phyloP scores from a whole-genome alignment of 2,888 invertebrate species.

The Drosophila cognata region DNA sequence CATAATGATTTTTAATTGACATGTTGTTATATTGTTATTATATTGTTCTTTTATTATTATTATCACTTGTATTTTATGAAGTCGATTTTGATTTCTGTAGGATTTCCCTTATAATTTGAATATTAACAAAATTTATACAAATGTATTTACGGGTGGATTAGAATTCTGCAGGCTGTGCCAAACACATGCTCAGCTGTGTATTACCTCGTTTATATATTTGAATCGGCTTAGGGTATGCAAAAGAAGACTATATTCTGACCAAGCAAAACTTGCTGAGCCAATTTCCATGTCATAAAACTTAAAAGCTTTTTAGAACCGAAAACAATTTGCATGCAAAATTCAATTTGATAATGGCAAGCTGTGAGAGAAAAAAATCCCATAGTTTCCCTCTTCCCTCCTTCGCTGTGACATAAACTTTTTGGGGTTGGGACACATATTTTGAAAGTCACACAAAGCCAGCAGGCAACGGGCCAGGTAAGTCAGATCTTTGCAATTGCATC shows the following conservation, averaged over 20 bases:
- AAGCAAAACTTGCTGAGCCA: slow-evolving; percentile 69
- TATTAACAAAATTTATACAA: background rate
- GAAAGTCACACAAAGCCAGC: slow-evolving; percentile 41
- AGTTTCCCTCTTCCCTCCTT: background rate
- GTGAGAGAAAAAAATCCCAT: slow-evolving; percentile 16
- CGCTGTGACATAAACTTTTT: slow-evolving; percentile 37
- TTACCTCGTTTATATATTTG: background rate
- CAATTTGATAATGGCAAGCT: slow-evolving; percentile 73
- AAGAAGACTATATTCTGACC: slow-evolving; percentile 39
- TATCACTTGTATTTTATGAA: background rate
- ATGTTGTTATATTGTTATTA: background rate
- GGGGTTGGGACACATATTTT: slow-evolving; percentile 44
- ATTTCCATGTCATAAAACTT: slow-evolving; percentile 82
- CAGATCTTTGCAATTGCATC: slow-evolving; percentile 37
- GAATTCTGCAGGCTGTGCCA: background rate
- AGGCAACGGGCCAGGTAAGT: slow-evolving; percentile 31
- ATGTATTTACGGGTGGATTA: background rate
- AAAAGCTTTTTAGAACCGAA: slow-evolving; percentile 78
- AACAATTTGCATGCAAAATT: slow-evolving; percentile 78
- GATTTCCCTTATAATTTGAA: background rate
- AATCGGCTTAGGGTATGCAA: slow-evolving; percentile 22
- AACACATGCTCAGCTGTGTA: background rate
- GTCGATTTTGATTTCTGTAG: background rate
- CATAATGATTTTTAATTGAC: background rate
- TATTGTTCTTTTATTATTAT: background rate